Percentiles rank a stretch among this genome's conserved stretches.
Conservation (phyloP, 2,888 invertebrate genomes). For the Eupithecia insigniata region DNA sequence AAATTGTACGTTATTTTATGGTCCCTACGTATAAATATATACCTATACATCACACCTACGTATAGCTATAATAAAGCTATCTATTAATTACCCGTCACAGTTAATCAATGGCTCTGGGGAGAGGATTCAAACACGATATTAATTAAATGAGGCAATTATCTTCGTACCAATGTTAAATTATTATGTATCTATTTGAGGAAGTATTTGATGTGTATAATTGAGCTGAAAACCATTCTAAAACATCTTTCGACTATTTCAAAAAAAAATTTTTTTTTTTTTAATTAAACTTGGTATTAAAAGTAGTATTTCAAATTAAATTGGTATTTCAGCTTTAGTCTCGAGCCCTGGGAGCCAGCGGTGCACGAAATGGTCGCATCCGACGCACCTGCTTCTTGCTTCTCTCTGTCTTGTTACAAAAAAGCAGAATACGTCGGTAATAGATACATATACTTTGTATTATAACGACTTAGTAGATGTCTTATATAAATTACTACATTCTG, state of each 20-base stretch:
- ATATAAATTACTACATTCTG: background rate
- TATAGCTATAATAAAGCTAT: background rate
- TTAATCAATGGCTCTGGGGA: slow-evolving; percentile 11
- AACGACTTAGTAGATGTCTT: background rate
- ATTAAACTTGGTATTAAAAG: slow-evolving; percentile 20
- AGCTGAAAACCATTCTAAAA: background rate
- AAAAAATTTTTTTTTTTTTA: too few relatives aligned
- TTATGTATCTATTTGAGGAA: background rate
- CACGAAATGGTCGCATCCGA: slow-evolving; percentile 31
- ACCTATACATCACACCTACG: background rate
- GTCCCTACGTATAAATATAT: too few relatives aligned
- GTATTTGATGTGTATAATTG: background rate
- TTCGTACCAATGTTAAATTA: background rate
- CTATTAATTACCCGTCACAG: background rate
- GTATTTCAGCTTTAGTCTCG: slow-evolving; percentile 20
- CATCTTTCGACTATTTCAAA: background rate
- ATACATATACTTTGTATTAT: background rate
- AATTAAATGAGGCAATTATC: slow-evolving; percentile 13
- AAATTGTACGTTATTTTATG: background rate
- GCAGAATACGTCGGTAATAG: background rate
- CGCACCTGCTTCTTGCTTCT: slow-evolving; percentile 19
- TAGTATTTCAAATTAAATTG: slow-evolving; percentile 19
- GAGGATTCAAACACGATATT: slow-evolving; percentile 4
- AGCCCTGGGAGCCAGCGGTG: slow-evolving; percentile 24
- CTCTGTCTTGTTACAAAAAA: background rate